Base-by-base conservation (phyloP, 2,888 invertebrate genomes). In the Drosophila greeni region DNA sequence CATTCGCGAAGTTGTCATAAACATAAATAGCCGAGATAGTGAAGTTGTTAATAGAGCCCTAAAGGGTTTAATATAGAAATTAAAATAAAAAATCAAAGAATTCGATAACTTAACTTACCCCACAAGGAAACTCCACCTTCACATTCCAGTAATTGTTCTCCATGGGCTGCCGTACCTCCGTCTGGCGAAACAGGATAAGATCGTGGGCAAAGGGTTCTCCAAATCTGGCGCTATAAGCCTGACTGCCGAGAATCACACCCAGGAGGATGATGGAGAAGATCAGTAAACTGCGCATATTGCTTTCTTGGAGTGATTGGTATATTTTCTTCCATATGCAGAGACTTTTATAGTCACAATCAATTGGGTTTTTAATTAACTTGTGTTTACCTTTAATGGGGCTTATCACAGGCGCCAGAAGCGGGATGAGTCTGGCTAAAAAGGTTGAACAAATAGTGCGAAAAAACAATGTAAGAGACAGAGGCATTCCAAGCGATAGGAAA, bases 1-100 rank as follows among this genome's bases (percentile, higher is more conserved):
- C 67, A 61, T 86, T 86, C 52, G 66, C 74, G 52, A 85, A 84
- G 62, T 76, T 77, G 55, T 86, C 86, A 60, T 54, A 67, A 1
- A 82, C 80, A 45, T 47, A 57, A 52, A 86, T 47, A 12, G 34
- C 60, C 3, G 70, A 64, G n/a, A 86, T 82, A 20, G 58, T 76
- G 24, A 68, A 71, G 2, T 5, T 14, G 20, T 66, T 70, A 14
- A n/a, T 53, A 11, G 61, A 24, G 24, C 77, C 81, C 85, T 85
- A 29, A 5, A 58, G 8, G 5, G 12, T 18, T 45, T 5, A n/a
- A 16, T 0, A 40, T 20, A 37, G 11, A 43, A 6, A 43, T 26
- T 16, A 24, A 24, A 18, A 16, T 12, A 18, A 1, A n/a, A 20
- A n/a, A 14, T n/a, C 12, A 0, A 29, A 33, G 0, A 1, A 11